Evolutionary conservation across 2,113 vertebrate genomes (phyloP).

Genomic region (Mastomys coucha): DNA sequence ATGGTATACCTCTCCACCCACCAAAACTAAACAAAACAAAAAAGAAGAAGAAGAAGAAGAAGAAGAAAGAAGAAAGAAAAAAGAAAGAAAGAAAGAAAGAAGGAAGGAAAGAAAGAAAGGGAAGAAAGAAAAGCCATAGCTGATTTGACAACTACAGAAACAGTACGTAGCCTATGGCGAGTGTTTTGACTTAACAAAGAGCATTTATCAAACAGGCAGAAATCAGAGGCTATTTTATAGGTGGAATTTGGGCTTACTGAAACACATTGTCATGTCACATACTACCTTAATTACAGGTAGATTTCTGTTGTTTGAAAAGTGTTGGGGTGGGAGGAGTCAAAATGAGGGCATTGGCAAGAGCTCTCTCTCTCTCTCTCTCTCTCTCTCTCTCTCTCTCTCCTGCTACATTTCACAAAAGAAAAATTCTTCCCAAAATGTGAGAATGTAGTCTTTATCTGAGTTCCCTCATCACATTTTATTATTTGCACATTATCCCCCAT

Average conservation of each 20-base stretch:
- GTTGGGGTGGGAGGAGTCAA: background rate
- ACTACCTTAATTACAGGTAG: background rate
- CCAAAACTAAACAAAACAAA: background rate
- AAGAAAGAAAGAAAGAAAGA: too few species aligned
- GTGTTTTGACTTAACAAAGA: constrained; percentile 50
- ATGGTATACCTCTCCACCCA: background rate
- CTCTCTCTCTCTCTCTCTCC: background rate
- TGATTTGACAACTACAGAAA: background rate
- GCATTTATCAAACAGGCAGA: constrained; percentile 26
- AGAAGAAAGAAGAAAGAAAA: background rate
- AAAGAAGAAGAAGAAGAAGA: background rate
- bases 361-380: fast-evolving
- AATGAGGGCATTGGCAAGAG: background rate
- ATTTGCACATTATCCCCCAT: background rate
- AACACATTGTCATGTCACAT: constrained; percentile 29
- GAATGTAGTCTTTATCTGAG: background rate
- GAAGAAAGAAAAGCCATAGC: background rate
- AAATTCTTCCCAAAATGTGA: constrained; percentile 31
- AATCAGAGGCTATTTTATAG: constrained; percentile 14
- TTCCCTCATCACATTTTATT: background rate
- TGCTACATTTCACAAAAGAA: constrained; percentile 6
- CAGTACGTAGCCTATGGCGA: background rate
- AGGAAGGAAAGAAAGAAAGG: too few species aligned
- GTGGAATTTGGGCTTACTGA: background rate
- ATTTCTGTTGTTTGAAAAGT: background rate